Conservation (phyloP, 92 coral and sea anemone species). For the Parazoanthus atlanticus region DNA sequence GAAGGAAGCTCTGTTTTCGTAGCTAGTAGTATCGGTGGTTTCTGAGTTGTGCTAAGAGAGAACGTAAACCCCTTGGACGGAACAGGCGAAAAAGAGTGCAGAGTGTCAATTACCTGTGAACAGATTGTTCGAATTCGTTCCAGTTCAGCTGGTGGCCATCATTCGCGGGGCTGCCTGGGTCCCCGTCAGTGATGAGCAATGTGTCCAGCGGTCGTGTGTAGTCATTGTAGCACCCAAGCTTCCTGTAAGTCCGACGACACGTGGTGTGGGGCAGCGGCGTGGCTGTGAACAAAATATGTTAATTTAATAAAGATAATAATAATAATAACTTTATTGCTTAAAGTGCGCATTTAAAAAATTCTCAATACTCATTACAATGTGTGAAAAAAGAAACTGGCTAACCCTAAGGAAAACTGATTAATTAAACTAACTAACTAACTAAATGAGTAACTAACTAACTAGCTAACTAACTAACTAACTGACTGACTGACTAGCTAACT, state of each 20-base stretch:
- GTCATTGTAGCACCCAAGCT: constrained; percentile 61
- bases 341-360: too few species aligned
- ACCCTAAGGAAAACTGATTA: too few species aligned
- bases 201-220: constrained; percentile 22
- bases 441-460: too few species aligned
- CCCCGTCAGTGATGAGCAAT: constrained; percentile 51
- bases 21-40: not conserved
- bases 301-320: too few species aligned
- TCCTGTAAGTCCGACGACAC: constrained; percentile 57
- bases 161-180: not conserved
- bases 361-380: too few species aligned
- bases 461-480: too few species aligned
- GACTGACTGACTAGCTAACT: too few species aligned
- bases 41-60: too few species aligned
- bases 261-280: constrained; percentile 29
- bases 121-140: constrained; percentile 48
- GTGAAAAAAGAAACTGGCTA: too few species aligned
- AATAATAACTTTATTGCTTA: not conserved
- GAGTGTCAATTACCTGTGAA: constrained; percentile 57
- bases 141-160: constrained; percentile 48
- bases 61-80: not conserved
- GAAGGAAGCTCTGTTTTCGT: too few species aligned
- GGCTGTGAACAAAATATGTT: not conserved
- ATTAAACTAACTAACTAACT: too few species aligned
- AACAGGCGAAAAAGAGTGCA: not conserved